A percentile compares a stretch with the other conserved stretches of the same genome.
Evolutionary conservation across 2,113 vertebrate genomes (phyloP).

Genomic region (Anas platyrhynchos): DNA sequence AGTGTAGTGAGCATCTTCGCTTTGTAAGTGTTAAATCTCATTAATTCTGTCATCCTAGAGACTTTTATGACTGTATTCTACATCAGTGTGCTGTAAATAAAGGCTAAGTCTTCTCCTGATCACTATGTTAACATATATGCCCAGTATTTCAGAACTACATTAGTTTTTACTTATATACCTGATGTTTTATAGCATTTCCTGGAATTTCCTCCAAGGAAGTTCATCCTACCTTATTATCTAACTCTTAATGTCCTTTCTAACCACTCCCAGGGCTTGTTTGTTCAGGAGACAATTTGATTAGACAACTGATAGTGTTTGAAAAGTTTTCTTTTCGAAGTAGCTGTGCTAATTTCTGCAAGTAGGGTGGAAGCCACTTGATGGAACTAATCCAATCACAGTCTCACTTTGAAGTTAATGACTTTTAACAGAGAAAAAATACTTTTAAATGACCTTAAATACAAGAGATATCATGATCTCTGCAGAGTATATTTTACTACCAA

Average conservation of each 20-base stretch:
- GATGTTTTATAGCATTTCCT: background rate
- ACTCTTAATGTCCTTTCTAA: background rate
- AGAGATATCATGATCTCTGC: background rate
- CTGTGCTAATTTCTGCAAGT: background rate
- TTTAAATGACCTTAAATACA: background rate
- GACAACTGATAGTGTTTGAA: background rate
- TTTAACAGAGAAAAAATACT: background rate
- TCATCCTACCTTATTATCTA: background rate
- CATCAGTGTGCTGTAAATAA: background rate
- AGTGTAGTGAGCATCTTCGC: background rate
- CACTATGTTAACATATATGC: background rate
- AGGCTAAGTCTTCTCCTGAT: background rate
- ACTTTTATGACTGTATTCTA: background rate
- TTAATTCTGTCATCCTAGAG: background rate
- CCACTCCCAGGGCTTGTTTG: background rate
- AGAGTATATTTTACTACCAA: background rate
- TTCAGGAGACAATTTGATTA: constrained; percentile 14
- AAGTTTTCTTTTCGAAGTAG: background rate
- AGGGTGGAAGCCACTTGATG: background rate
- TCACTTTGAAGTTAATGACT: background rate
- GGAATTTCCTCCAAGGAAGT: constrained; percentile 40
- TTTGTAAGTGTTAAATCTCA: background rate
- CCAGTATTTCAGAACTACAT: background rate
- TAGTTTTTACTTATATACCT: background rate
- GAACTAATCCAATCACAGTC: background rate